Base-by-base conservation (phyloP, 1,140 invertebrate species). In the Solen grandis region DNA sequence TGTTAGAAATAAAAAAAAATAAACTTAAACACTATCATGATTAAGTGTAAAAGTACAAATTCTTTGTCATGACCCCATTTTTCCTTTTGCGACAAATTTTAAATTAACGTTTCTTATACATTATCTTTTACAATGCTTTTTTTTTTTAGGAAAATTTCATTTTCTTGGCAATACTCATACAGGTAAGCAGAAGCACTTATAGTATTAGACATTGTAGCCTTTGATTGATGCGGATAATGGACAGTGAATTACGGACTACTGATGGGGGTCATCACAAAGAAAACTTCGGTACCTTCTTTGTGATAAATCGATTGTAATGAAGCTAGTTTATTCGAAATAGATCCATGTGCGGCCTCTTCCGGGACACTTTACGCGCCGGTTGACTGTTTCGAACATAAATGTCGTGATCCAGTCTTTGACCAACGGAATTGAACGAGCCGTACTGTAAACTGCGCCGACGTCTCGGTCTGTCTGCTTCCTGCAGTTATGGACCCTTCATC, bases 271-370 rank as follows among this genome's bases (percentile, higher is more conserved):
- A 22, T 55, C n/a, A 8, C n/a, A 55, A 55, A 55, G 19, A 19
- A 55, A 55, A 55, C n/a, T 55, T 27, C n/a, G 4, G n/a, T 55
- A 22, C 54, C 27, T 5, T n/a, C 5, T 55, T 22, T 4, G 27
- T 22, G 27, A 55, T 22, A 5, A 55, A 55, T 22, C n/a, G 4
- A 55, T 22, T 8, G 5, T 8, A 8, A 55, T 8, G 4, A 19
- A 19, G 27, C 5, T 55, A 19, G 54, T 55, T 27, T n/a, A 22
- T 27, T 5, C 54, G 54, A 55, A 55, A 19, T 8, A 55, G 54
- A 55, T 55, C 54, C 5, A 55, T 55, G n/a, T 22, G 54, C 54
- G 54, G 54, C 54, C 54, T 55, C n/a, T 55, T 55, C 54, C 54
- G 5, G 54, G n/a, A n/a, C n/a, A n/a, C n/a, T n/a, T n/a, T n/a